Evolutionary conservation across 2,888 invertebrate genomes (phyloP), one percentile per base, ranked within the genome.

Genomic region (Morpho helenor): DNA sequence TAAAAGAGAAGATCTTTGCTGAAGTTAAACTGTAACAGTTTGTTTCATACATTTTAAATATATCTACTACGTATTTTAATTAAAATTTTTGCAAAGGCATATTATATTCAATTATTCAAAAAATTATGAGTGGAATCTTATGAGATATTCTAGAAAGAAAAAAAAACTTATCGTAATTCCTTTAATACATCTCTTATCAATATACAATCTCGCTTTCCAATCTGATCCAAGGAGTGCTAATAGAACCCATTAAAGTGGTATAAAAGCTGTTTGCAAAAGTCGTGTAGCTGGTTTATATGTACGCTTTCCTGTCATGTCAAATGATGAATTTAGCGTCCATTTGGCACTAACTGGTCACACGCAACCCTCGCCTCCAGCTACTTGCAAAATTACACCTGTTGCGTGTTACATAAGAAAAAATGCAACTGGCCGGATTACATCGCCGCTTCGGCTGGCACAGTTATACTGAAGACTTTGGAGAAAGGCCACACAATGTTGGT

Each of bases 281-380:
- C 41, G 47, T 41, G 23, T 8, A 40, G 41, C 53, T 53, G 53
- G 53, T 55, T 55, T 55, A 8, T 39, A 31, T 52, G 42, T 52
- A 16, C 42, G 43, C 49, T 55, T 49, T 55, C 31, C 40, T 53
- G 54, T 48, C 48, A 43, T 55, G 49, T 49, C 54, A 31, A 23
- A 42, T 48, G 48, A 55, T 48, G 54, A 55, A 55, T 55, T 48
- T 47, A 49, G 22, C 48, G 78, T 53, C 41, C 46, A 47, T 83
- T 81, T 82, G 79, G 74, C 77, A 57, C 64, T 78, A 86, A 87
- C 87, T 83, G 76, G 88, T 84, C 76, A 66, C 88, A 87, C 85
- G 87, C 88, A 87, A 86, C 83, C 85, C 85, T 83, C 84, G 73
- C 66, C 72, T 80, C 59, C 55, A 80, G 86, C 80, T 65, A 67